Base-by-base conservation (phyloP, 2,888 invertebrate genomes). In the Alentia gelatinosa region DNA sequence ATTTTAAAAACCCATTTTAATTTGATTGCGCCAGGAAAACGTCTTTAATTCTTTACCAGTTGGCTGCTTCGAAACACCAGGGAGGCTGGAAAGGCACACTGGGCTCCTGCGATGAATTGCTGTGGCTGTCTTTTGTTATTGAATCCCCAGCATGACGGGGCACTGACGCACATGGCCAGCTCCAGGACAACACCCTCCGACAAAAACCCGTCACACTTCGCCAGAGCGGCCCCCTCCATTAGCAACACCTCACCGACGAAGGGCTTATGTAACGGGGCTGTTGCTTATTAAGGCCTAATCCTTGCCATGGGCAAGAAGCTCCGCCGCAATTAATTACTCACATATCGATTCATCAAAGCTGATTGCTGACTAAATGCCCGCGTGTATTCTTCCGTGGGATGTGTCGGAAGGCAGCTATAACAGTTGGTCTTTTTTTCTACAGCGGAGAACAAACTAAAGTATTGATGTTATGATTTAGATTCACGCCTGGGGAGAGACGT, bases 221-320 rank as follows among this genome's bases (percentile, higher is more conserved):
- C 37, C 39, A 15, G 23, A 79, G 35, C 79, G 5, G 39, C 19
- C 79, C n/a, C 39, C 1, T 19, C 35, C 79, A 79, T 79, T 79
- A 79, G 79, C 39, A 79, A 79, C 79, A 79, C 79, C 26, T 79
- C 79, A 26, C 35, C 39, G 79, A 39, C 37, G n/a, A 39, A 39
- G 79, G 79, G 79, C 79, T 79, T 79, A 79, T 35, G 79, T 79
- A 79, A 79, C 79, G 35, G 35, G 79, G 39, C 79, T 79, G 37
- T 39, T 79, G 79, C 39, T 79, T 79, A 79, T 79, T 79, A 79
- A 79, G 79, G 23, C 79, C 79, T 79, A 79, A 79, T 79, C 79
- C 79, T 39, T 37, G 79, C 79, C 79, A 7, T 9, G 79, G 39
- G 79, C 79, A 79, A 37, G 79, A 39, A 39, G 39, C 39, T 35